A percentile compares a stretch with the other conserved stretches of the same genome.
These are phyloP conservation scores for Rhineura floridana DNA, from an alignment of 2,113 vertebrate species.

Conservation along the genomic window DNA sequence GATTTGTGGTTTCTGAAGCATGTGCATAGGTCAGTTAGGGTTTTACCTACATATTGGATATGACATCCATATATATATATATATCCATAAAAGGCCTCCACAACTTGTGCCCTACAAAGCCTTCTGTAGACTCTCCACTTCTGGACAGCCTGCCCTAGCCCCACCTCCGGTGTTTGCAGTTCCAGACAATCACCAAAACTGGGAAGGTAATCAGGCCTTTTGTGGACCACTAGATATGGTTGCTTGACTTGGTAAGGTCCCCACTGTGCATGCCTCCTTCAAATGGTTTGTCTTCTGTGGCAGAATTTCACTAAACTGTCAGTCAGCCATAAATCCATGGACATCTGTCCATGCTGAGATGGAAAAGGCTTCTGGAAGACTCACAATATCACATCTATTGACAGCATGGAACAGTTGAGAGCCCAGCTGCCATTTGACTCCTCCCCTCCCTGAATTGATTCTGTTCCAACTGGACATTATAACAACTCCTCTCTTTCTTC, in stretches of 20 bases:
- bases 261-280: not conserved
- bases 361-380: not conserved
- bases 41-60: too few relatives aligned
- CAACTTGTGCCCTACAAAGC: not conserved
- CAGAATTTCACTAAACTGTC: not conserved
- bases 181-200: not conserved
- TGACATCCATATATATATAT: too few relatives aligned
- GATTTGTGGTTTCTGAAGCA: too few relatives aligned
- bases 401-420: not conserved
- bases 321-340: not conserved
- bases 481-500: not conserved
- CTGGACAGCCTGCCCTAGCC: too few relatives aligned
- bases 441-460: not conserved
- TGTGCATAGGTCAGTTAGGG: too few relatives aligned
- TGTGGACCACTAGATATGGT: not conserved
- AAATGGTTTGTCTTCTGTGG: not conserved
- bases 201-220: not conserved
- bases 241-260: not conserved
- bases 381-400: not conserved
- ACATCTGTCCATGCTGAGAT: not conserved
- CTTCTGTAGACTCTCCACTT: not conserved
- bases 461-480: not conserved
- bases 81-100: not conserved
- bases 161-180: not conserved
- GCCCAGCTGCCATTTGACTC: too few relatives aligned